Base-by-base conservation (phyloP, 2,113 vertebrate species). In the Silurus glanis region DNA sequence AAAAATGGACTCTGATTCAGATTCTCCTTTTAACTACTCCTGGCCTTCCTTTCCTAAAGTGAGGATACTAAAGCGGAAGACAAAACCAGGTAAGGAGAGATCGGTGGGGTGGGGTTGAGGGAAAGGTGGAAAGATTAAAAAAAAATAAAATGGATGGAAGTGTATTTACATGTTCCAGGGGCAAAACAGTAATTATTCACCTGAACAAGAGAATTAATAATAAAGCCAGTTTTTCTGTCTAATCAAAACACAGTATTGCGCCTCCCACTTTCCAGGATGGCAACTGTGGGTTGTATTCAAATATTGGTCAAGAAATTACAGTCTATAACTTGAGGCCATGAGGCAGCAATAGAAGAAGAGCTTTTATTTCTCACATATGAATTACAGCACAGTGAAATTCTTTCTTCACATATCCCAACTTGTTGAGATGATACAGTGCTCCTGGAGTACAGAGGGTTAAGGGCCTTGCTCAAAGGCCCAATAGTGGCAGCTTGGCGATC, bases 11-110 rank as follows among this genome's bases (percentile, higher is more conserved):
- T 99, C 98, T 58, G 98, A 99, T 91, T 99, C 97, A 0, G 98
- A 99, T 91, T 99, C 97, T 89, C 98, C 98, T 86, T 99, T 99
- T 92, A 98, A 99, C 95, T 99, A 99, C 92, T 99, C 98, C 69
- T 99, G 98, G 98, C 98, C 98, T 84, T 97, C 97, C 74, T 98
- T 99, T 87, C 97, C 98, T 85, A 99, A 96, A 93, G 97, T 97
- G 97, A 96, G 96, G 96, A 98, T 98, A 92, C 96, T 95, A 71
- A 95, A 95, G 93, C 96, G 95, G 93, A 94, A 91, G 7, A 93
- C 95, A 55, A 97, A 94, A 93, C 93, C 97, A 98, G 98, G 97
- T 99, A 97, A 92, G 2, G n/a, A 28, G 45, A 28, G 6, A 45
- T 66, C 6, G 62, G 62, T 21, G 17, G 53, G 55, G 25, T 58